Evolutionary conservation across 1,140 invertebrate genomes (phyloP).

Genomic region (Ylistrum balloti): DNA sequence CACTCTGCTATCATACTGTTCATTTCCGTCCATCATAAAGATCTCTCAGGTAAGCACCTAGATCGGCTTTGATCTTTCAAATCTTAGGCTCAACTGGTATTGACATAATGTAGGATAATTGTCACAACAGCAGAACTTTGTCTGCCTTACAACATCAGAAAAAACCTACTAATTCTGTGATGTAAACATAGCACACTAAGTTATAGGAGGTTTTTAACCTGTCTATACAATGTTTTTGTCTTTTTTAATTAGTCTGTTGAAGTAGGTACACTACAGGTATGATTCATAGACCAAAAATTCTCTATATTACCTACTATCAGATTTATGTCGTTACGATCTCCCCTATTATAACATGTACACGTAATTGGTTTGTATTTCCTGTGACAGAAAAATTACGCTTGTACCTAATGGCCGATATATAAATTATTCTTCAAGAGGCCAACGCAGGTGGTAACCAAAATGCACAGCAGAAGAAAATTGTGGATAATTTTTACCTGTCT

Average conservation of each 20-base stretch:
- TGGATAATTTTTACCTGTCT: neutral
- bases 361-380: slow-evolving; percentile 12
- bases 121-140: neutral
- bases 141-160: neutral
- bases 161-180: neutral
- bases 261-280: neutral
- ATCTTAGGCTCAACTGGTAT: neutral
- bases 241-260: neutral
- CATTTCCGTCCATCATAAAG: slow-evolving; percentile 10
- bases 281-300: neutral
- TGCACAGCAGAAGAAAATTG: neutral
- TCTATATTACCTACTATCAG: neutral
- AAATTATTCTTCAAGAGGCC: too few relatives aligned
- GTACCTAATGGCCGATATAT: neutral
- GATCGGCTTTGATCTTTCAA: slow-evolving; percentile 14
- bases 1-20: neutral
- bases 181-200: neutral
- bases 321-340: neutral
- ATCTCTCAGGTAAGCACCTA: neutral
- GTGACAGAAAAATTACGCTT: neutral
- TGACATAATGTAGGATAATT: slow-evolving; percentile 4
- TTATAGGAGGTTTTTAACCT: neutral
- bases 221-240: neutral
- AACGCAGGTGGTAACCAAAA: neutral
- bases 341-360: neutral